A percentile compares a stretch with the other conserved stretches of the same genome.
Evolutionary conservation across 64 coral and sea anemone genomes (phyloP).

Genomic region (Montipora capricornis): DNA sequence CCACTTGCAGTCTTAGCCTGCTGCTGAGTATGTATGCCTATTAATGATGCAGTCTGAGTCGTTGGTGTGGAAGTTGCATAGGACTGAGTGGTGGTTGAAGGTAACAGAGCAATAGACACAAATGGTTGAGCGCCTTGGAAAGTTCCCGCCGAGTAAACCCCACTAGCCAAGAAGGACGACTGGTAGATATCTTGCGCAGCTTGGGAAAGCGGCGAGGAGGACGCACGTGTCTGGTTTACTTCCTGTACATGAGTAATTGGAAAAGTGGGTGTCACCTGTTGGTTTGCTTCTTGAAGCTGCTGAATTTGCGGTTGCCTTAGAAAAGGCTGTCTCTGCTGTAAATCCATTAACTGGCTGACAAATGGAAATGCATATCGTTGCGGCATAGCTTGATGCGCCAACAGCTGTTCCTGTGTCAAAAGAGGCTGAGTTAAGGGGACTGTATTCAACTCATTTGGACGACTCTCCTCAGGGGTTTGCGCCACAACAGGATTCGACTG

Average conservation of each 20-base stretch:
- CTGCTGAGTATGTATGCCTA: conserved; percentile 77
- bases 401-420: conserved; percentile 76
- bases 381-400: conserved; percentile 63
- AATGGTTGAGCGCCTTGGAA: conserved; percentile 79
- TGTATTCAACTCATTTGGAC: conserved; percentile 57
- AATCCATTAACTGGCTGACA: conserved; percentile 49
- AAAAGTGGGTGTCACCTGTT: conserved; percentile 64
- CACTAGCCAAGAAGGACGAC: conserved; percentile 63
- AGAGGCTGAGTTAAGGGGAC: conserved; percentile 65
- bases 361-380: conserved; percentile 71
- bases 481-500: conserved; percentile 60
- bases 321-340: conserved; percentile 77
- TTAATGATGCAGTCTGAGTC: conserved; percentile 78
- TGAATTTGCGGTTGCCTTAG: conserved; percentile 80
- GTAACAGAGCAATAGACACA: conserved; percentile 75
- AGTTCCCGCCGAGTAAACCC: conserved; percentile 74
- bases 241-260: conserved; percentile 69
- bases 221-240: conserved; percentile 68
- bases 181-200: conserved; percentile 75
- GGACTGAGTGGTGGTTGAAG: conserved; percentile 83
- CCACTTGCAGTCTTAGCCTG: conserved; percentile 72
- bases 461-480: conserved; percentile 67
- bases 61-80: conserved; percentile 68
- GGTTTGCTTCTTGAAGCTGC: conserved; percentile 67
- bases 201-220: conserved; percentile 87